A percentile compares a stretch with the other conserved stretches of the same genome.
phyloP scores from a whole-genome alignment of 2,797 vertebrate species.

The Channallabes apus region DNA sequence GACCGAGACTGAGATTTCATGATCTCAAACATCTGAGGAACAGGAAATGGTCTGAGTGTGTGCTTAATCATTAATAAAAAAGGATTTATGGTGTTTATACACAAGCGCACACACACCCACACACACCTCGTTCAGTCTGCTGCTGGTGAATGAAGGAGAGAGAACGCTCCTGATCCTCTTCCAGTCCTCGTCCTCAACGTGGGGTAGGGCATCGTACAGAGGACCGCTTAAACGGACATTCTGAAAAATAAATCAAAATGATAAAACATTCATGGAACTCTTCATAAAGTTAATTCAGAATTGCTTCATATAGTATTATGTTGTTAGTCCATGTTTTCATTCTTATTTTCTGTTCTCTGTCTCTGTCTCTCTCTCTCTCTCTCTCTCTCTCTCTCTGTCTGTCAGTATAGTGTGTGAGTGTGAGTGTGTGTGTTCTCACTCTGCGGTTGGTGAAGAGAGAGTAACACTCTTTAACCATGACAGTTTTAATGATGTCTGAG shows the following conservation, averaged over 20 bases:
- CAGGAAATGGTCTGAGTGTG: too few relatives aligned
- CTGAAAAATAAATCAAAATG: slow-evolving; percentile 55
- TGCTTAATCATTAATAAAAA: too few relatives aligned
- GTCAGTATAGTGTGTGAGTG: neutral
- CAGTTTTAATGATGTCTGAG: slow-evolving; percentile 69
- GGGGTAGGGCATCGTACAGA: slow-evolving; percentile 62
- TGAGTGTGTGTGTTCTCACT: slow-evolving; percentile 58
- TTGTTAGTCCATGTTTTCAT: too few relatives aligned
- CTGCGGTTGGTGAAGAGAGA: slow-evolving; percentile 74
- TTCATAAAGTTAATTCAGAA: too few relatives aligned
- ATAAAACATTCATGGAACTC: neutral
- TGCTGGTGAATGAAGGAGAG: slow-evolving; percentile 79
- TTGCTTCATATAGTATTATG: too few relatives aligned
- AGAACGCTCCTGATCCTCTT: slow-evolving; percentile 75
- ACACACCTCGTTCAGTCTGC: slow-evolving; percentile 78
- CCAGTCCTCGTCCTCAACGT: slow-evolving; percentile 76
- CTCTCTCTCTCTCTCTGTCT: neutral
- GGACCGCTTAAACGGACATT: slow-evolving; percentile 70
- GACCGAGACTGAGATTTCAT: too few relatives aligned
- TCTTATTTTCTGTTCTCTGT: too few relatives aligned
- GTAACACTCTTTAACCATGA: slow-evolving; percentile 82
- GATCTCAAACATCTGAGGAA: too few relatives aligned
- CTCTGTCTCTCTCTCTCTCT: too few relatives aligned
- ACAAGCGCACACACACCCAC: neutral
- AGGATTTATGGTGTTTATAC: too few relatives aligned